Evolutionary conservation across 2,888 invertebrate genomes (phyloP).

Genomic region (Microctonus hyperodae): DNA sequence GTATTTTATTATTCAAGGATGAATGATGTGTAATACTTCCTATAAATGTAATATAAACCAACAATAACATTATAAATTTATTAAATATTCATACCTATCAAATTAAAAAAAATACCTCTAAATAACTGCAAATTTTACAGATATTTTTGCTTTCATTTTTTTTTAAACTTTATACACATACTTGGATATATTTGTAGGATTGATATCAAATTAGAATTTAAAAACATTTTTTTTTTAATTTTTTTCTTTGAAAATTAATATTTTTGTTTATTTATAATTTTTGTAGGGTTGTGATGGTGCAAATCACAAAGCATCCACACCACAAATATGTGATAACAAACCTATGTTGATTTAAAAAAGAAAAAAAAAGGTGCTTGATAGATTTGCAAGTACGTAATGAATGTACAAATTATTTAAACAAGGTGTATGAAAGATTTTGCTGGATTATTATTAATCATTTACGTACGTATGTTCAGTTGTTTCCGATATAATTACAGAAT

Average conservation of each 20-base stretch:
- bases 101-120: neutral
- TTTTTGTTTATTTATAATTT: conserved; percentile 20
- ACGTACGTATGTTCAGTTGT: neutral
- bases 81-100: neutral
- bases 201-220: conserved; percentile 4
- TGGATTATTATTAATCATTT: neutral
- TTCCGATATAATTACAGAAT: neutral
- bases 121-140: too few relatives aligned
- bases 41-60: conserved; percentile 23
- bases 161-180: neutral
- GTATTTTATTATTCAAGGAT: conserved; percentile 1
- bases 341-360: conserved; percentile 5
- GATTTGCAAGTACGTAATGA: conserved; percentile 28
- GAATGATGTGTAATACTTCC: conserved; percentile 14
- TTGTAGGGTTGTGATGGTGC: conserved; percentile 14
- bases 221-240: conserved; percentile 4
- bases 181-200: neutral
- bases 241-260: conserved; percentile 24
- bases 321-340: conserved; percentile 35
- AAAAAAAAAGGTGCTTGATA: conserved; percentile 33
- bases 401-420: neutral
- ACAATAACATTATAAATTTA: conserved; percentile 13
- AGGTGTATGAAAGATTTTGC: neutral
- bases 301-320: conserved; percentile 33
- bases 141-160: neutral